A percentile compares a stretch with the other conserved stretches of the same genome.
These are phyloP conservation scores for Strigamia maritima DNA, from an alignment of 2,888 invertebrate genomes.

Conservation along the genomic window DNA sequence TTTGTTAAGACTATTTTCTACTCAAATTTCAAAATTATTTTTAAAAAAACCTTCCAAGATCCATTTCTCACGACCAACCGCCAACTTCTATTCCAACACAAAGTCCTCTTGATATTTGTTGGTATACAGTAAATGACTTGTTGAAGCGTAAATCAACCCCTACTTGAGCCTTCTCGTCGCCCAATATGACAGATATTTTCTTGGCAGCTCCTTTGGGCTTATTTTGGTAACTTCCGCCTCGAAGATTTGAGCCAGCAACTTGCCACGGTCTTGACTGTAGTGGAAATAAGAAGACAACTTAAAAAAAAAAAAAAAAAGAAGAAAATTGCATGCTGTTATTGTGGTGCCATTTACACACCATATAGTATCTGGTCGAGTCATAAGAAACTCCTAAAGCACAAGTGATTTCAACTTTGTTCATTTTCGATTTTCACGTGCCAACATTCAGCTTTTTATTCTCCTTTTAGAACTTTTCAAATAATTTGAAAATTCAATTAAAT, in stretches of 20 bases:
- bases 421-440: neutral
- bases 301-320: neutral
- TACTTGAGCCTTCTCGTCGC: neutral
- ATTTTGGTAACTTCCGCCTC: conserved; percentile 9
- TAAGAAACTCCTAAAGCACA: neutral
- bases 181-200: conserved; percentile 23
- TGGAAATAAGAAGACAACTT: neutral
- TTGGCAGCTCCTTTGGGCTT: conserved; percentile 10
- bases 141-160: neutral
- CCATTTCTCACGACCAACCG: neutral
- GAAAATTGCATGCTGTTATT: neutral
- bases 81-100: neutral
- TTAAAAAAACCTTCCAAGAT: neutral
- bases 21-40: neutral
- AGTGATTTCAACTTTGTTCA: neutral
- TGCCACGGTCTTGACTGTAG: neutral
- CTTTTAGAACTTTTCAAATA: no score
- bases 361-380: neutral
- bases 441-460: no score
- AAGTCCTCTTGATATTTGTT: conserved; percentile 2
- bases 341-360: neutral
- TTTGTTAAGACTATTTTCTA: neutral
- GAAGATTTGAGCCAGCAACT: neutral
- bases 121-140: neutral
- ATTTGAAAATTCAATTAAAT: no score